Percentiles rank a stretch among this genome's conserved stretches.
phyloP scores from a whole-genome alignment of 2,888 invertebrate species.

The Deilephila porcellus region DNA sequence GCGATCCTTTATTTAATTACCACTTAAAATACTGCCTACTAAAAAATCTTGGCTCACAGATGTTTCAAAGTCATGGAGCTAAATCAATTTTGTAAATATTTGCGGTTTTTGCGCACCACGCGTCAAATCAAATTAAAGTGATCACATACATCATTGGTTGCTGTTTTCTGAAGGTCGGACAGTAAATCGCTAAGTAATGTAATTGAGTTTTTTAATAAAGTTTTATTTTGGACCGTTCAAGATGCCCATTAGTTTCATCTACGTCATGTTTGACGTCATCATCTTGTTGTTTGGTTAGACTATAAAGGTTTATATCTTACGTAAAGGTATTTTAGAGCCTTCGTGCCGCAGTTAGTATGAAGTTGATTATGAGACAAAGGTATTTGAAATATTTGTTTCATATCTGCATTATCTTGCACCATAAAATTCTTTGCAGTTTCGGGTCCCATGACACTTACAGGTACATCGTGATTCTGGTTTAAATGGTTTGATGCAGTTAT shows the following conservation, averaged over 20 bases:
- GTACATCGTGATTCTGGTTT: too few species aligned
- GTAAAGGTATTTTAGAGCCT: too few species aligned
- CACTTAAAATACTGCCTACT: neutral
- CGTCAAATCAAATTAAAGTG: neutral
- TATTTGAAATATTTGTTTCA: too few species aligned
- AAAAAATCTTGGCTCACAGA: neutral
- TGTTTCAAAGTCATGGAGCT: neutral
- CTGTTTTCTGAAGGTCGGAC: neutral
- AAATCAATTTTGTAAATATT: neutral
- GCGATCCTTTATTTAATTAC: neutral
- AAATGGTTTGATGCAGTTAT: too few species aligned
- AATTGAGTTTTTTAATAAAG: neutral
- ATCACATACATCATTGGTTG: neutral
- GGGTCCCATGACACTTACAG: too few species aligned
- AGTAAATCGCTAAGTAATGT: neutral
- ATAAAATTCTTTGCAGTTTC: too few species aligned
- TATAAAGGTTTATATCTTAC: neutral
- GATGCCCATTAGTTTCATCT: neutral
- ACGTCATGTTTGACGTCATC: neutral
- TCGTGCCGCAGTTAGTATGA: too few species aligned
- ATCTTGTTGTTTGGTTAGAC: neutral
- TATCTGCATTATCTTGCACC: too few species aligned
- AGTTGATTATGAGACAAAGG: too few species aligned
- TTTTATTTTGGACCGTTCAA: neutral
- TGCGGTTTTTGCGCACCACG: neutral